Evolutionary conservation across 2,797 vertebrate species (phyloP).

Genomic region (Uromys caudimaculatus): DNA sequence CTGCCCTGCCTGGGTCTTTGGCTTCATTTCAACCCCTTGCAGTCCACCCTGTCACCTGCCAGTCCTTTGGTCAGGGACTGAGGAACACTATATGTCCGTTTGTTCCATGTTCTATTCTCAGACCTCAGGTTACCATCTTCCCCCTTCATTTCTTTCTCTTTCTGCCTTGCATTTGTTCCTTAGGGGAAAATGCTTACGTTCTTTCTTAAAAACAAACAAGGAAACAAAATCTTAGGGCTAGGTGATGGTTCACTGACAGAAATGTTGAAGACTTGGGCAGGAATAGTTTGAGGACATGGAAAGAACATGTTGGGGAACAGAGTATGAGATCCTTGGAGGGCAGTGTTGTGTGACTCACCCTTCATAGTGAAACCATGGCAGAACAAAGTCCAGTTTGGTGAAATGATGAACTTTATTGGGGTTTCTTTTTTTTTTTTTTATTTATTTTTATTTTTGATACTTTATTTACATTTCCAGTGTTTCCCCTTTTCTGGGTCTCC

Average conservation of each 20-base stretch:
- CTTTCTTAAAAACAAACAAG: not conserved
- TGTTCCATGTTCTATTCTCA: not conserved
- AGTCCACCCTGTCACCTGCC: not conserved
- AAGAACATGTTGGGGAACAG: not conserved
- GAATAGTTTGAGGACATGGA: not conserved
- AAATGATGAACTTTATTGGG: not conserved
- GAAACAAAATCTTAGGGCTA: not conserved
- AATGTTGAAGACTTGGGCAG: not conserved
- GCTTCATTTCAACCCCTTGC: not conserved
- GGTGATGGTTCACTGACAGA: not conserved
- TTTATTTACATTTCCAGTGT: too few species aligned
- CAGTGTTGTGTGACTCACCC: not conserved
- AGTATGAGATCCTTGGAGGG: not conserved
- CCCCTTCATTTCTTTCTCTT: not conserved
- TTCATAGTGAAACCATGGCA: too few species aligned
- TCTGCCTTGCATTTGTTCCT: not conserved
- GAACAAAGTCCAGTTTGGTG: not conserved
- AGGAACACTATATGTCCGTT: not conserved
- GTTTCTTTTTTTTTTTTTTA: too few species aligned
- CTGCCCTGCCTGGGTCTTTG: not conserved
- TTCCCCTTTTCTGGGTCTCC: too few species aligned
- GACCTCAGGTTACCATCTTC: not conserved
- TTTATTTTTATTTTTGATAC: too few species aligned
- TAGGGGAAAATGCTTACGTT: not conserved
- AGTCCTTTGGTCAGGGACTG: constrained; percentile 19